Base-by-base conservation (phyloP, 2,888 invertebrate genomes). In the Drosophila subquinaria region DNA sequence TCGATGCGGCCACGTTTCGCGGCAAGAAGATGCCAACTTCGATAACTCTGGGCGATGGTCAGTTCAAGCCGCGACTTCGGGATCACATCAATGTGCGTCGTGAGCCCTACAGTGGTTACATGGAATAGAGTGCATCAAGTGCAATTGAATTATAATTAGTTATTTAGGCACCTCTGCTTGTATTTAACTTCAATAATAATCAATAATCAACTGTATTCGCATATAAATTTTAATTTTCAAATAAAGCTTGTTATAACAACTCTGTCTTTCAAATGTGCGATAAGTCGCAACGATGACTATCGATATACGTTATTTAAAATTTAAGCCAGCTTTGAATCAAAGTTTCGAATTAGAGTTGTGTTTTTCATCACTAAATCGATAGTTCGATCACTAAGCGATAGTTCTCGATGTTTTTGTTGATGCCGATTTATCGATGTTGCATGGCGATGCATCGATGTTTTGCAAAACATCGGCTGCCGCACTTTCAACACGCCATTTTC, bases 1-100 rank as follows among this genome's bases (percentile, higher is more conserved):
- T 92, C 60, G 91, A 91, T 40, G 63, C 64, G 6, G 88, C 90
- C 27, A 91, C 85, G 13, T 85, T 88, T 52, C 79, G 88, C 17
- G 83, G 84, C 55, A 81, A 73, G 3, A 88, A 90, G 52, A 48
- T 86, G 20, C 80, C 87, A 0, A 27, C 73, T 3, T 62, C 71
- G 13, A 73, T 91, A 2, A 89, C 86, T 0, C 55, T 89, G 55
- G 89, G 86, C 8, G 88, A 83, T 4, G 75, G 84, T 3, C 86
- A 86, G 63, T 89, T 91, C 10, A 91, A 84, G 42, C 90, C 90
- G 1, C 63, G 81, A 1, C 11, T n/a, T 0, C 73, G 76, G 10
- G 63, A 60, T 0, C 73, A 66, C 4, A 38, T 79, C 8, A 73
- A 68, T 11, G 64, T 70, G 6, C 67, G 67, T 2, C 61, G 70